A percentile compares a stretch with the other conserved stretches of the same genome.
phyloP scores from a whole-genome alignment of 2,888 invertebrate species.

The Diplolepis rosae region DNA sequence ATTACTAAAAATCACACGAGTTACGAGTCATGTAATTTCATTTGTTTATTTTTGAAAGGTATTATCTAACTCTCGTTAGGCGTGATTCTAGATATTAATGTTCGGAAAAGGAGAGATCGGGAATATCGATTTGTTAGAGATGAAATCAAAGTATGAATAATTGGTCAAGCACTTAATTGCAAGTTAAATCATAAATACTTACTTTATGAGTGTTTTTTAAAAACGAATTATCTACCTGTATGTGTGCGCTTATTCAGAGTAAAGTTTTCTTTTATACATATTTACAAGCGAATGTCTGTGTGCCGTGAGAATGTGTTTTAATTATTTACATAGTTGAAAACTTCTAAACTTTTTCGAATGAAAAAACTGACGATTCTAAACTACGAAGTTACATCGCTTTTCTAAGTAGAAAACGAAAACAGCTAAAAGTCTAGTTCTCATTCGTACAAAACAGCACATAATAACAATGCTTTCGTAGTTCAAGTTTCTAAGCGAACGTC shows the following conservation, averaged over 20 bases:
- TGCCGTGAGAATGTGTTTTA: conserved; percentile 31
- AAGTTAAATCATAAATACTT: conserved; percentile 3
- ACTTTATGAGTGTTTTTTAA: conserved; percentile 4
- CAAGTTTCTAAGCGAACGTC: not conserved
- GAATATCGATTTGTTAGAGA: not conserved
- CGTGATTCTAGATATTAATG: not conserved
- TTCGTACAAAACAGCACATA: not conserved
- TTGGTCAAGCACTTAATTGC: conserved; percentile 2
- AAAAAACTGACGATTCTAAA: conserved; percentile 3
- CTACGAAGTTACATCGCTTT: not conserved
- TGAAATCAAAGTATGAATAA: not conserved
- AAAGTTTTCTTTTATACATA: conserved; percentile 57
- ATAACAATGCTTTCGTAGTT: not conserved
- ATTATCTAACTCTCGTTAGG: not conserved
- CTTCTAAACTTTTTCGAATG: not conserved
- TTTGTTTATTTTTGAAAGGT: too few relatives aligned
- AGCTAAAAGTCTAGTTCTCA: not conserved
- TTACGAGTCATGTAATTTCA: too few relatives aligned
- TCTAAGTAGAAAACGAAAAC: not conserved
- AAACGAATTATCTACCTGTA: conserved; percentile 18
- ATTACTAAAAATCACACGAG: too few relatives aligned
- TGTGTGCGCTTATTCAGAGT: conserved; percentile 62
- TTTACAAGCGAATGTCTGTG: conserved; percentile 50
- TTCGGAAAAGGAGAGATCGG: not conserved
- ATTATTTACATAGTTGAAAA: conserved; percentile 38